Conservation (phyloP, 2,888 invertebrate genomes). For the Scaeva pyrastri region DNA sequence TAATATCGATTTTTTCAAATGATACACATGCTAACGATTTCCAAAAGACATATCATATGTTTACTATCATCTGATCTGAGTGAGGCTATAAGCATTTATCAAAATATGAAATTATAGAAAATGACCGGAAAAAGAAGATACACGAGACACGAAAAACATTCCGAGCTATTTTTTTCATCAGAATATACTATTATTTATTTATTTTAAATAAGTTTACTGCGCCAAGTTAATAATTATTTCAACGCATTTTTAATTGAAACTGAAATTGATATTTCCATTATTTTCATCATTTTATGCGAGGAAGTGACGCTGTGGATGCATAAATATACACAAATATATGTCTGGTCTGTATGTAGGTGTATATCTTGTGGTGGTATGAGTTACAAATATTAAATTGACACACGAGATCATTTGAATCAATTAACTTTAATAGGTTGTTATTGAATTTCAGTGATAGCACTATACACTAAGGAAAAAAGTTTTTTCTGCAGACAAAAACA, state of each 20-base stretch:
- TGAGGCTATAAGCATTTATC: neutral
- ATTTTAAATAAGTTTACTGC: neutral
- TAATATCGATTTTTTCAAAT: too few relatives aligned
- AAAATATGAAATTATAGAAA: neutral
- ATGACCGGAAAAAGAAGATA: neutral
- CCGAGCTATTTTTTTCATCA: neutral
- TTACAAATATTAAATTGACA: constrained; percentile 8
- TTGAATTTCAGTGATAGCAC: neutral
- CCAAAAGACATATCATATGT: too few relatives aligned
- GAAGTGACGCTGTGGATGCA: neutral
- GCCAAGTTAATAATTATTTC: neutral
- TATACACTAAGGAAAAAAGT: neutral
- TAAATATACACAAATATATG: too few relatives aligned
- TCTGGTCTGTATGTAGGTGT: too few relatives aligned
- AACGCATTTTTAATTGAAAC: constrained; percentile 11
- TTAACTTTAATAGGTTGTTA: constrained; percentile 19
- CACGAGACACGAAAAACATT: neutral
- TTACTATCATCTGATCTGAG: too few relatives aligned
- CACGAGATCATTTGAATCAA: constrained; percentile 21
- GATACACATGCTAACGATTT: too few relatives aligned
- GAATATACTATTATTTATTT: neutral
- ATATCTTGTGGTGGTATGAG: too few relatives aligned
- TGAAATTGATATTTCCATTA: constrained; percentile 1
- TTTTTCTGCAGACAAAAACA: neutral
- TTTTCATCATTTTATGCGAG: neutral